phyloP scores from a whole-genome alignment of 2,113 vertebrate genomes.

The Onychorhynchus coronatus region DNA sequence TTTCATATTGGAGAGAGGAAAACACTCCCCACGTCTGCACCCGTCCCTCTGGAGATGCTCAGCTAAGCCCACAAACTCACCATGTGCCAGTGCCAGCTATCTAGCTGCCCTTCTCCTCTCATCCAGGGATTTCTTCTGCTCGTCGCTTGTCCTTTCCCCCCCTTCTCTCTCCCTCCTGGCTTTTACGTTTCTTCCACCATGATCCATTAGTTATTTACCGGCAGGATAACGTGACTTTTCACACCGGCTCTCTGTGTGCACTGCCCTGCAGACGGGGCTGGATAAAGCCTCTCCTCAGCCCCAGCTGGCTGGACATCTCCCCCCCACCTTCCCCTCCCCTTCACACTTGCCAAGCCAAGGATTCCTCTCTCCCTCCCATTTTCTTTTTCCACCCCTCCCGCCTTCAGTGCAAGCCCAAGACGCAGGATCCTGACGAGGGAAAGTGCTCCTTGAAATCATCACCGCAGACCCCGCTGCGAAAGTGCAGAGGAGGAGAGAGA shows the following conservation, averaged over 20 bases:
- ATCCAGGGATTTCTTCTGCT: neutral
- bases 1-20: neutral
- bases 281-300: slow-evolving; percentile 72
- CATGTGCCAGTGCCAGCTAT: neutral
- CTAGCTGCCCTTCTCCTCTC: neutral
- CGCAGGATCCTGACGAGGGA: slow-evolving; percentile 39
- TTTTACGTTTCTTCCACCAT: slow-evolving; percentile 30
- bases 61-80: neutral
- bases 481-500: slow-evolving; percentile 3
- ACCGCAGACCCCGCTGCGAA: slow-evolving; percentile 3
- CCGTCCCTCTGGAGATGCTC: neutral
- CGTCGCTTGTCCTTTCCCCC: neutral
- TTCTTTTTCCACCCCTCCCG: slow-evolving; percentile 48
- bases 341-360: slow-evolving; percentile 46
- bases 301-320: slow-evolving; percentile 51
- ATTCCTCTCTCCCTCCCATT: slow-evolving; percentile 46
- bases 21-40: rapidly evolving
- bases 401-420: slow-evolving; percentile 26
- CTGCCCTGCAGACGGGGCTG: slow-evolving; percentile 72
- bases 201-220: slow-evolving; percentile 77
- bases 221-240: slow-evolving; percentile 80
- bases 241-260: slow-evolving; percentile 72
- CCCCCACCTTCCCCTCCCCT: slow-evolving; percentile 38
- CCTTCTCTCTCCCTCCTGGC: neutral
- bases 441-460: slow-evolving; percentile 36